Conservation (phyloP, 2,888 invertebrate species). For the Pardosa pseudoannulata region DNA sequence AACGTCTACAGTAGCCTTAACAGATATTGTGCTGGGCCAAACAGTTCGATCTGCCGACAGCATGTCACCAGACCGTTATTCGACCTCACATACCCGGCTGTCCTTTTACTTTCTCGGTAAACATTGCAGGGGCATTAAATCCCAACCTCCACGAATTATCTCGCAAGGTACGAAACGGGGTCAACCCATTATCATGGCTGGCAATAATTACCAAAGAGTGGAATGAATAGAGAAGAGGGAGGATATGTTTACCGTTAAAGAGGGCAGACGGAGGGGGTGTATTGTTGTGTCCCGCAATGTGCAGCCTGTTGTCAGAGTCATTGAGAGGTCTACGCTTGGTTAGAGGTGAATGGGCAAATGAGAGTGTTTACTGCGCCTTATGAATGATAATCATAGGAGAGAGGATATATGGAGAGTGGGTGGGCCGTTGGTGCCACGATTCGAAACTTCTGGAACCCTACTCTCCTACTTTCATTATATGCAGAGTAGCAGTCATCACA, state of each 20-base stretch:
- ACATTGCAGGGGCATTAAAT: too few relatives aligned
- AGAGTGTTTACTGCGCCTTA: conserved; percentile 8
- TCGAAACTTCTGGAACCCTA: too few relatives aligned
- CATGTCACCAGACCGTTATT: too few relatives aligned
- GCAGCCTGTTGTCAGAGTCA: conserved; percentile 41
- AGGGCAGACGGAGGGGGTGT: not conserved
- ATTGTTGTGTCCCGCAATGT: too few relatives aligned
- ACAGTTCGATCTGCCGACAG: too few relatives aligned
- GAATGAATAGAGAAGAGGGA: conserved; percentile 32
- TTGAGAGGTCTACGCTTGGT: conserved; percentile 55
- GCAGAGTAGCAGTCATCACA: too few relatives aligned
- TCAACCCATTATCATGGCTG: conserved; percentile 46
- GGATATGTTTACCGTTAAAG: conserved; percentile 61
- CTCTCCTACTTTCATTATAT: too few relatives aligned
- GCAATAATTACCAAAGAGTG: conserved; percentile 46
- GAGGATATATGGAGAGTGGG: not conserved
- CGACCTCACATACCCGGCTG: too few relatives aligned
- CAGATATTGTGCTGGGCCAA: too few relatives aligned
- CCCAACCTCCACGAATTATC: conserved; percentile 55
- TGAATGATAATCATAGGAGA: conserved; percentile 16
- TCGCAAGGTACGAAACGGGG: conserved; percentile 47
- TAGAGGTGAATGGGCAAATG: conserved; percentile 47
- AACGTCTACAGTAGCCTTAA: too few relatives aligned
- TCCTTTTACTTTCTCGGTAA: too few relatives aligned
- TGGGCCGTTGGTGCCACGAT: too few relatives aligned